These are phyloP conservation scores for Bombus affinis DNA, from an alignment of 1,140 invertebrate genomes.

Conservation along the genomic window DNA sequence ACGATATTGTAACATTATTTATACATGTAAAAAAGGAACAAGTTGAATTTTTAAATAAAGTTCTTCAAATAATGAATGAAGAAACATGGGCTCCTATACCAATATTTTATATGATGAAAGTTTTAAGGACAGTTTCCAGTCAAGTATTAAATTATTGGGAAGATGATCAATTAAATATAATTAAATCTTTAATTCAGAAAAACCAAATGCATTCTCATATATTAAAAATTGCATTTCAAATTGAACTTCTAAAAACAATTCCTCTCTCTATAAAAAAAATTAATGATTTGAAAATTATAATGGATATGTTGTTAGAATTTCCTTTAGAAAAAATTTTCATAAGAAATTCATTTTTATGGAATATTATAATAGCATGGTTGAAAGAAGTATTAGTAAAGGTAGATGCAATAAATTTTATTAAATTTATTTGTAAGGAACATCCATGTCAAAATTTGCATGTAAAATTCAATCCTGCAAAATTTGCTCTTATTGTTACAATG, in stretches of 20 bases:
- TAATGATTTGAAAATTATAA: slow-evolving; percentile 39
- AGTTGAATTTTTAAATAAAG: slow-evolving; percentile 52
- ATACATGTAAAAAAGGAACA: slow-evolving; percentile 32
- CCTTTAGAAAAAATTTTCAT: slow-evolving; percentile 48
- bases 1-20: slow-evolving; percentile 65
- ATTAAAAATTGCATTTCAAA: slow-evolving; percentile 64
- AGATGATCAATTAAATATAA: slow-evolving; percentile 52
- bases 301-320: slow-evolving; percentile 62
- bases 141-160: slow-evolving; percentile 45
- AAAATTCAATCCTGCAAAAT: slow-evolving; percentile 32
- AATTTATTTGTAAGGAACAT: slow-evolving; percentile 37
- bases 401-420: slow-evolving; percentile 52
- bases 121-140: slow-evolving; percentile 50
- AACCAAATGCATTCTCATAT: slow-evolving; percentile 68
- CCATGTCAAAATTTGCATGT: background rate
- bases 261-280: slow-evolving; percentile 36
- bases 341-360: slow-evolving; percentile 51
- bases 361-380: slow-evolving; percentile 52
- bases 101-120: slow-evolving; percentile 73
- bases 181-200: slow-evolving; percentile 60
- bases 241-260: slow-evolving; percentile 64
- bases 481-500: slow-evolving; percentile 55
- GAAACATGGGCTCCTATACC: slow-evolving; percentile 76
- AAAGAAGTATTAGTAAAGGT: slow-evolving; percentile 8
- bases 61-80: slow-evolving; percentile 56